These are phyloP conservation scores for Verasper variegatus DNA, from an alignment of 2,113 vertebrate species.

Conservation along the genomic window DNA sequence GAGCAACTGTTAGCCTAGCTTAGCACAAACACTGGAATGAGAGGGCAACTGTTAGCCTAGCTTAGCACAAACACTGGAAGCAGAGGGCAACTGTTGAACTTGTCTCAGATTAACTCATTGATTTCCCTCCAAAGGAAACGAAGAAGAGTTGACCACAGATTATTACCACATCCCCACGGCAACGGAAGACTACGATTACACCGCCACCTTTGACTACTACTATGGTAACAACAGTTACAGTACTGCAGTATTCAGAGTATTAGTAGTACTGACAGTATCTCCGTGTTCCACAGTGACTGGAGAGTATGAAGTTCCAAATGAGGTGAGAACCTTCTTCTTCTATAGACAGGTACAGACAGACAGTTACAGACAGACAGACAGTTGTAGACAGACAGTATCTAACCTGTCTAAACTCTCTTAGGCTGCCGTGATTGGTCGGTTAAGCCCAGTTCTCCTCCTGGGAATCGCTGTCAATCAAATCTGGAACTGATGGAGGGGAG, in stretches of 20 bases:
- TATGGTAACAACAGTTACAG: neutral
- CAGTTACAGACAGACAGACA: too few relatives aligned
- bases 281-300: constrained; percentile 9
- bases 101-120: too few relatives aligned
- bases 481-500: neutral
- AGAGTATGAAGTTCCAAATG: accelerated
- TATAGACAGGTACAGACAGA: too few relatives aligned
- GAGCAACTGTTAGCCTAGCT: too few relatives aligned
- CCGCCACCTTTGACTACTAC: constrained; percentile 46
- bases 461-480: constrained; percentile 34
- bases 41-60: too few relatives aligned
- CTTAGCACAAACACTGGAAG: too few relatives aligned
- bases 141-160: neutral
- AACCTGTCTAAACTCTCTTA: constrained; percentile 4
- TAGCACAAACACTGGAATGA: too few relatives aligned
- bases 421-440: neutral
- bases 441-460: constrained; percentile 8
- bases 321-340: constrained; percentile 15
- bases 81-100: too few relatives aligned
- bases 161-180: neutral
- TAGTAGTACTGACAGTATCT: neutral
- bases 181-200: constrained; percentile 51
- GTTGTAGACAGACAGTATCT: too few relatives aligned
- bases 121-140: constrained; percentile 4
- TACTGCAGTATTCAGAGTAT: too few relatives aligned